A percentile compares a stretch with the other conserved stretches of the same genome.
Conservation (phyloP, 2,888 invertebrate genomes). For the Drosophila nigricruria region DNA sequence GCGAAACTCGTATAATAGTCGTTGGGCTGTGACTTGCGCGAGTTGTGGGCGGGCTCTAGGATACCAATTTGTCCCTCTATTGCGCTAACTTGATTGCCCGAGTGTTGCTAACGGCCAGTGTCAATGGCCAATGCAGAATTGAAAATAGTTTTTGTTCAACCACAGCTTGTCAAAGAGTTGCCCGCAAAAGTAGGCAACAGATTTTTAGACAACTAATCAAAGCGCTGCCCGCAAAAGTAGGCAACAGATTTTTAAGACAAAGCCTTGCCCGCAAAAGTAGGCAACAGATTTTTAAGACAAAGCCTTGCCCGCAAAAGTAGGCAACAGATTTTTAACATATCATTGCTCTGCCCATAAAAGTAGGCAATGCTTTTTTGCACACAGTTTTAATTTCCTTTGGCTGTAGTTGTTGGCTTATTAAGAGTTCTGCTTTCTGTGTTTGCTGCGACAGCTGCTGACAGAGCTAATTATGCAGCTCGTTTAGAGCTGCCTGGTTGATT, state of each 20-base stretch:
- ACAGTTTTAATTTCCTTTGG: neutral
- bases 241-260: no score
- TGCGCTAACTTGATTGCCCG: slow-evolving; percentile 52
- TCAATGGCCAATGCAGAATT: slow-evolving; percentile 6
- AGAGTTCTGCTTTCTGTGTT: neutral
- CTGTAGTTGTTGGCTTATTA: neutral
- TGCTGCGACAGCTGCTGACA: slow-evolving; percentile 7
- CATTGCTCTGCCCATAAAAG: no score
- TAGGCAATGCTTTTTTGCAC: neutral
- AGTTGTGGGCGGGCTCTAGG: neutral
- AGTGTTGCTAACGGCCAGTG: neutral
- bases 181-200: slow-evolving; percentile 23
- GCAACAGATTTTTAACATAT: no score
- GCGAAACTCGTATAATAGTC: slow-evolving; percentile 72
- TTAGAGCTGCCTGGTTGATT: slow-evolving; percentile 17
- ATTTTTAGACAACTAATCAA: no score
- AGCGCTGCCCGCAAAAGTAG: no score
- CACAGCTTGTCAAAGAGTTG: neutral
- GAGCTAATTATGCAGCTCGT: slow-evolving; percentile 27
- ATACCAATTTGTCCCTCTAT: neutral
- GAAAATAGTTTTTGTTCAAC: neutral
- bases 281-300: no score
- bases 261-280: no score
- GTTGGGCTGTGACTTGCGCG: slow-evolving; percentile 45
- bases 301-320: no score